Conservation (phyloP, 1,140 invertebrate species). For the Propsilocerus akamusi region DNA sequence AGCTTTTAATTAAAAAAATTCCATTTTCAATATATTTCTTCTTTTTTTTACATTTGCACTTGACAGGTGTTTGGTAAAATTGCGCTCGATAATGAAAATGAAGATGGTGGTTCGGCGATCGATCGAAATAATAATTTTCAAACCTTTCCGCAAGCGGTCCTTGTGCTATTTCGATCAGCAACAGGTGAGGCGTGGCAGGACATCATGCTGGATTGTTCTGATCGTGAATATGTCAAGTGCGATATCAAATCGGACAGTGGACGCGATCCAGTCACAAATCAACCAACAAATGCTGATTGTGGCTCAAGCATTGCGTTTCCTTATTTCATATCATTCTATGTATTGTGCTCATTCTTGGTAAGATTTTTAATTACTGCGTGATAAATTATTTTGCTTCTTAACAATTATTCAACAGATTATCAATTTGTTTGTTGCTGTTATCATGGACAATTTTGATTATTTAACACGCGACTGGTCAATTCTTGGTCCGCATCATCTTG, state of each 20-base stretch:
- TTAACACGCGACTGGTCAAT: constrained; percentile 98
- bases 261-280: constrained; percentile 19
- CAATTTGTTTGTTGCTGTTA: constrained; percentile 98
- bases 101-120: constrained; percentile 62
- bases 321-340: constrained; percentile 99
- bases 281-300: constrained; percentile 32
- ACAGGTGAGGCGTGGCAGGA: constrained; percentile 98
- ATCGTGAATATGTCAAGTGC: constrained; percentile 47
- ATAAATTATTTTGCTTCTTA: too few relatives aligned
- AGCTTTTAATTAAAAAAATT: too few relatives aligned
- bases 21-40: too few relatives aligned
- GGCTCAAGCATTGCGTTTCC: constrained; percentile 91
- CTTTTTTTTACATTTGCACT: too few relatives aligned
- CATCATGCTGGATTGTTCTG: constrained; percentile 88
- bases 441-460: constrained; percentile 99
- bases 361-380: too few relatives aligned
- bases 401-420: constrained; percentile 59
- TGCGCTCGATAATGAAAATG: constrained; percentile 37
- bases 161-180: constrained; percentile 92
- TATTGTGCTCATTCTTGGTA: constrained; percentile 96
- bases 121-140: constrained; percentile 97
- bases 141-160: constrained; percentile 91
- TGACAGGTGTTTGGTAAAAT: constrained; percentile 93
- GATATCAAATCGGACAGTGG: constrained; percentile 47
- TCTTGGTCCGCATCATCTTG: constrained; percentile 94